These are phyloP conservation scores for Drosophila bunnanda DNA, from an alignment of 2,888 invertebrate genomes.

Conservation along the genomic window DNA sequence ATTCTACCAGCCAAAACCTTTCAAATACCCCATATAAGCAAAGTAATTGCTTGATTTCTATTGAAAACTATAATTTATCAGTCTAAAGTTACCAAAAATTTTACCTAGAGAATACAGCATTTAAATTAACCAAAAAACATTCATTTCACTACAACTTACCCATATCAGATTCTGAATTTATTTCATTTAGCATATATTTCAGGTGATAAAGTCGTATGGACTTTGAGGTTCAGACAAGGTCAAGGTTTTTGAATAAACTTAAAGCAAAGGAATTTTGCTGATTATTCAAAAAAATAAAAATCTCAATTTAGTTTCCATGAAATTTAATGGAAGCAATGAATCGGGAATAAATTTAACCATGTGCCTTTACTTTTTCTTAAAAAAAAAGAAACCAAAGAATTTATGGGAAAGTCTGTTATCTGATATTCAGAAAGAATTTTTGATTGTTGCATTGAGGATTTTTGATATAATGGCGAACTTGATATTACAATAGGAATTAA, in stretches of 20 bases:
- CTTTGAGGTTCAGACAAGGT: background rate
- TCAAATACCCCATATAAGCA: background rate
- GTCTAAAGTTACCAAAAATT: background rate
- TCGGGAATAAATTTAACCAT: background rate
- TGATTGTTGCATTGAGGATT: background rate
- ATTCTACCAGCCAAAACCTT: background rate
- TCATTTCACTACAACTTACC: background rate
- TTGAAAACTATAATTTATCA: no score
- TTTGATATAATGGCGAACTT: background rate
- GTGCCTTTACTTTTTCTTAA: background rate
- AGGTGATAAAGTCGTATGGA: background rate
- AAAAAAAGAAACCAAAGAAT: slow-evolving; percentile 1
- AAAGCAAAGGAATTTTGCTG: background rate
- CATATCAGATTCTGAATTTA: background rate
- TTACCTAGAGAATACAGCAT: background rate
- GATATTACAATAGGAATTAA: no score
- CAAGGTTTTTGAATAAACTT: slow-evolving; percentile 3
- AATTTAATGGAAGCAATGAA: background rate
- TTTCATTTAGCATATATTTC: background rate
- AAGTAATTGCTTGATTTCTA: background rate
- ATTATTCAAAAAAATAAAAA: background rate
- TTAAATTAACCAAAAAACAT: background rate
- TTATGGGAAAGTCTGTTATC: background rate
- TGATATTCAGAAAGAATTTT: background rate
- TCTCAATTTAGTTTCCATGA: background rate